Percentiles rank a stretch among this genome's conserved stretches.
Evolutionary conservation across 2,888 invertebrate genomes (phyloP).

Genomic region (Thymelicus lineola): DNA sequence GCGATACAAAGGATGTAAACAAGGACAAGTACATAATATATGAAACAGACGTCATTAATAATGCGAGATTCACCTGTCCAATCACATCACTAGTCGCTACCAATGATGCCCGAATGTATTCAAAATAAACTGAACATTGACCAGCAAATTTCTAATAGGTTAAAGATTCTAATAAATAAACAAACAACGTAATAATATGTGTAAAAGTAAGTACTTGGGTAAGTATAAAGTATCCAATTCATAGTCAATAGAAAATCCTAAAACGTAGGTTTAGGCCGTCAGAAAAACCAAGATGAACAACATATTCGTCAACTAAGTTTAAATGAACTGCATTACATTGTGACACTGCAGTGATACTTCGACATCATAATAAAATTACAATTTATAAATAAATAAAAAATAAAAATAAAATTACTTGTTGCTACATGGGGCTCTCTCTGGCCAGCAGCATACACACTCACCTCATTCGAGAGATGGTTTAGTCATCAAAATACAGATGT

Average conservation of each 20-base stretch:
- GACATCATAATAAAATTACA: slow-evolving; percentile 9
- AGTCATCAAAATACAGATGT: no score
- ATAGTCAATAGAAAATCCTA: no score
- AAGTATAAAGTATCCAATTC: no score
- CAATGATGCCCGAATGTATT: slow-evolving; percentile 47
- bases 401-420: no score
- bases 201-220: not conserved
- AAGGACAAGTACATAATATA: not conserved
- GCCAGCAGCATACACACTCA: no score
- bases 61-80: slow-evolving; percentile 64
- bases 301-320: slow-evolving; percentile 26
- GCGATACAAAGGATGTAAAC: slow-evolving; percentile 22
- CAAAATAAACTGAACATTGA: not conserved
- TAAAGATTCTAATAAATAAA: not conserved
- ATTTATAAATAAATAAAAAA: no score
- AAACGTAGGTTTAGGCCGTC: no score
- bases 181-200: not conserved
- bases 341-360: slow-evolving; percentile 42
- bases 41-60: slow-evolving; percentile 60
- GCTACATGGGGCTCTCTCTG: no score
- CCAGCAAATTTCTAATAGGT: no score
- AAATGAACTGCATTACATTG: slow-evolving; percentile 30
- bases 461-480: no score
- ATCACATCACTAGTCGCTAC: slow-evolving; percentile 52
- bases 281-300: not conserved